Conservation (phyloP, 2,113 vertebrate genomes). For the Spea bombifrons region DNA sequence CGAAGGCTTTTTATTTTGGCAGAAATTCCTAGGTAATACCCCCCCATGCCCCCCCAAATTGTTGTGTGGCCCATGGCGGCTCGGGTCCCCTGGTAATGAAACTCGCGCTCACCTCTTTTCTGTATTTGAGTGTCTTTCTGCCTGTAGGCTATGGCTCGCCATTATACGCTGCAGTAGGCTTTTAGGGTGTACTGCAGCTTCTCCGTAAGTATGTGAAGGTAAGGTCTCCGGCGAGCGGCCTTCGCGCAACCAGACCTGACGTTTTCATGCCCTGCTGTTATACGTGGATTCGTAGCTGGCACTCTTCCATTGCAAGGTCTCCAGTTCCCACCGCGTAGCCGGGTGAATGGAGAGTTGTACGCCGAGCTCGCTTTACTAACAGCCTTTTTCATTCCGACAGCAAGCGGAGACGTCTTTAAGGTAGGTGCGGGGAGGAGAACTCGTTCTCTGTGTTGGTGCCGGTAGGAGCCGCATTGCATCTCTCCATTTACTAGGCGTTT, state of each 20-base stretch:
- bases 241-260: constrained; percentile 73
- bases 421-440: constrained; percentile 53
- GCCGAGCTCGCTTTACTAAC: constrained; percentile 72
- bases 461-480: constrained; percentile 17
- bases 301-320: constrained; percentile 85
- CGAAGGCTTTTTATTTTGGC: not conserved
- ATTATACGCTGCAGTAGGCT: constrained; percentile 86
- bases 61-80: constrained; percentile 58
- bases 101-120: constrained; percentile 63
- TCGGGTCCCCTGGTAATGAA: constrained; percentile 54
- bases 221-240: constrained; percentile 86
- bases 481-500: constrained; percentile 42
- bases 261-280: constrained; percentile 49
- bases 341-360: constrained; percentile 65
- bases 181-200: constrained; percentile 88
- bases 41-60: not conserved
- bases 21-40: not conserved
- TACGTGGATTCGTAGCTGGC: constrained; percentile 52
- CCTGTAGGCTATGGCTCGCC: constrained; percentile 86
- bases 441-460: constrained; percentile 32
- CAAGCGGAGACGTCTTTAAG: constrained; percentile 61
- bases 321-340: constrained; percentile 57
- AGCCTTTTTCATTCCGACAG: constrained; percentile 59
- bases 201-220: constrained; percentile 85
- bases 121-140: constrained; percentile 82